phyloP scores from a whole-genome alignment of 1,140 invertebrate genomes.

The Panulirus ornatus region DNA sequence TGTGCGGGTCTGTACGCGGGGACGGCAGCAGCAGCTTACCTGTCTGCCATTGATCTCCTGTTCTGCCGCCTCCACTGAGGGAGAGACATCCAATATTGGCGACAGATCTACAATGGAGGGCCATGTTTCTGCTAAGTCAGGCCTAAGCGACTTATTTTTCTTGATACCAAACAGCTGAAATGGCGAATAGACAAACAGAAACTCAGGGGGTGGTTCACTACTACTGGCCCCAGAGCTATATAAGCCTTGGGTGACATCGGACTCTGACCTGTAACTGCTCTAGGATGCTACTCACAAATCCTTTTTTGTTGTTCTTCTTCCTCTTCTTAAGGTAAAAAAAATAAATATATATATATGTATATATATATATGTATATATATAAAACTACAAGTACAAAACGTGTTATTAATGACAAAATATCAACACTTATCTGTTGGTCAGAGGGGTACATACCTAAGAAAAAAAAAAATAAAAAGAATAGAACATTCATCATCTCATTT shows the following conservation, averaged over 20 bases:
- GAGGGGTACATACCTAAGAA: not conserved
- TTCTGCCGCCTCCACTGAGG: constrained; percentile 68
- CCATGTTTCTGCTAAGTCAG: constrained; percentile 70
- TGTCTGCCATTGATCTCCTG: constrained; percentile 68
- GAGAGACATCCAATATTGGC: constrained; percentile 72
- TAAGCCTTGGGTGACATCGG: not conserved
- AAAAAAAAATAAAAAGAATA: constrained; percentile 20
- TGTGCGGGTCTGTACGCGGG: constrained; percentile 38
- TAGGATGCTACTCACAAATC: not conserved
- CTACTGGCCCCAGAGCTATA: not conserved
- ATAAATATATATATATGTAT: no score
- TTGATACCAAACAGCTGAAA: constrained; percentile 70
- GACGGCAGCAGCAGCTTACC: constrained; percentile 62
- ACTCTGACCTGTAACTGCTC: constrained; percentile 13
- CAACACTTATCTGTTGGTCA: not conserved
- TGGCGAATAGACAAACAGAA: constrained; percentile 66
- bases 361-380: no score
- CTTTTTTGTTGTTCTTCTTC: no score
- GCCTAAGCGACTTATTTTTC: constrained; percentile 72
- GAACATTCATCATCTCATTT: constrained; percentile 18
- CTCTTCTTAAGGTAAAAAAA: constrained; percentile 2
- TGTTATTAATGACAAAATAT: constrained; percentile 12
- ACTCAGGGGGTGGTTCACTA: constrained; percentile 32
- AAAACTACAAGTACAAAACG: constrained; percentile 55
- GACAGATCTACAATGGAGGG: constrained; percentile 67